Base-by-base conservation (phyloP, 2,888 invertebrate species). In the Saturnia pavonia region DNA sequence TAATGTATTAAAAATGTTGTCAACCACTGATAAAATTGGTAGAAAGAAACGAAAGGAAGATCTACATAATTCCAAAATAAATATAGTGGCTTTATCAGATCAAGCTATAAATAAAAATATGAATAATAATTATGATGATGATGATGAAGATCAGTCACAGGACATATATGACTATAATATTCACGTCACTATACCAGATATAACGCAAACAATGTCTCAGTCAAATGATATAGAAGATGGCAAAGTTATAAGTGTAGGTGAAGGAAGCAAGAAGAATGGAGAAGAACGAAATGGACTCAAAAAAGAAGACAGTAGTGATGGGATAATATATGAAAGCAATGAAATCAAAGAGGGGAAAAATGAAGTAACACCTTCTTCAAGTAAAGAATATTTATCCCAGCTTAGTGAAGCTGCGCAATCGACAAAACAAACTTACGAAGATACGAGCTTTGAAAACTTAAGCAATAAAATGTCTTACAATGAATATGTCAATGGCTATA, bases 401-500 rank as follows among this genome's bases (percentile, higher is more conserved):
- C 16, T 40, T 40, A 65, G 65, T 65, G 40, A 34, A 40, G 19
- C 34, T 9, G n/a, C 65, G 19, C 12, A 40, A 40, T n/a, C 34
- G 9, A n/a, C 12, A 34, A 54, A 12, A 71, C 74, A 16, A 67
- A 69, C 34, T 11, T 40, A 9, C 6, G 75, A 78, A 40, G 83
- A 83, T 67, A 82, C 78, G 12, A 87, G 80, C 45, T 86, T 73
- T 54, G 81, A 86, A 77, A 81, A 77, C 1, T 78, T 92, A 3
- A 87, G 82, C 67, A 81, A 86, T 51, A 88, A 91, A 80, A 79
- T 92, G 57, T 82, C 84, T 22, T 92, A 86, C 75, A 87, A 89
- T 48, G 88, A 91, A 65, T 92, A 84, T 69, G 89, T 92, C 0
- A 87, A 92, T 68, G 92, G 92, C 2, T 92, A 86, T 76, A 91